Conservation (phyloP, 92 coral and sea anemone genomes). For the Siderastrea radians region DNA sequence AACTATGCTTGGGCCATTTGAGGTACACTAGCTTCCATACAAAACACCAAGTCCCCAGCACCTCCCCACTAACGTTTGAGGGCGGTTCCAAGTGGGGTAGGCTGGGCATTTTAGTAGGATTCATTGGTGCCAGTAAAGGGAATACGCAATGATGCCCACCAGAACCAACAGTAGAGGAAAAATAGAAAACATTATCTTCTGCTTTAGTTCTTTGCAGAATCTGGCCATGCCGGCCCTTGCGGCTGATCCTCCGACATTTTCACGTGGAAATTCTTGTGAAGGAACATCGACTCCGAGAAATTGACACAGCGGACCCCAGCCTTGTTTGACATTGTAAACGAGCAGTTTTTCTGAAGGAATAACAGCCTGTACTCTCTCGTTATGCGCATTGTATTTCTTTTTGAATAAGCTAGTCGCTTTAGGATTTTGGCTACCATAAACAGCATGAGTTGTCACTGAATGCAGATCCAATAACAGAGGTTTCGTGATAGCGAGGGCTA, state of each 20-base stretch:
- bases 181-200: neutral
- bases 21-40: no score
- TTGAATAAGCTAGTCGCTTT: conserved; percentile 14
- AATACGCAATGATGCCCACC: no score
- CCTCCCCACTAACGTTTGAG: no score
- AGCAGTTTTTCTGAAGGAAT: conserved; percentile 32
- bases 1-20: no score
- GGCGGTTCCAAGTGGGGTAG: no score
- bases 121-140: no score
- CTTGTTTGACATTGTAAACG: conserved; percentile 55
- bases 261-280: conserved; percentile 40
- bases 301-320: conserved; percentile 60
- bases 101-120: no score
- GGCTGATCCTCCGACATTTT: conserved; percentile 35
- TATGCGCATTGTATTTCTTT: conserved; percentile 50
- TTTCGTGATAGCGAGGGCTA: neutral
- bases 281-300: conserved; percentile 40
- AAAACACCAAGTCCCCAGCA: no score
- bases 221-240: neutral
- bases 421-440: conserved; percentile 12
- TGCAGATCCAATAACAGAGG: neutral
- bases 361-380: conserved; percentile 49
- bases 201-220: neutral
- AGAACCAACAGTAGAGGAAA: neutral
- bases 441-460: neutral